Conservation (phyloP, 2,888 invertebrate species). For the Rhimphoctona megacephalus region DNA sequence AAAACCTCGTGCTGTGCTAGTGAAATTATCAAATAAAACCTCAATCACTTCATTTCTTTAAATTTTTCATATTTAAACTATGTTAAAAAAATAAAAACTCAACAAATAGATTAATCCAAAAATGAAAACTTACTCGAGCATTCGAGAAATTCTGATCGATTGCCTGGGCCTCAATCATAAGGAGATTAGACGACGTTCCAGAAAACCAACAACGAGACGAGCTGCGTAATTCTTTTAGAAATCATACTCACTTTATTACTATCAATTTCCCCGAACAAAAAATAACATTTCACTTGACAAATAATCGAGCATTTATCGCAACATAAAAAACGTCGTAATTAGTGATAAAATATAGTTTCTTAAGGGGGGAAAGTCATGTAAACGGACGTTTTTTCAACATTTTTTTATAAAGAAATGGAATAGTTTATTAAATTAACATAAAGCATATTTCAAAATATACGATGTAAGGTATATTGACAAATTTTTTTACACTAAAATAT, state of each 20-base stretch:
- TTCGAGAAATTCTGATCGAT: slow-evolving; percentile 67
- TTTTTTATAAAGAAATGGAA: no score
- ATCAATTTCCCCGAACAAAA: background rate
- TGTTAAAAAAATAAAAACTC: background rate
- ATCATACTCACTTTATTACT: background rate
- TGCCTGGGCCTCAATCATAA: slow-evolving; percentile 69
- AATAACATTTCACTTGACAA: background rate
- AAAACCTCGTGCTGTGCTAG: slow-evolving; percentile 4
- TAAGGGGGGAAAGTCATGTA: no score
- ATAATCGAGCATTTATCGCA: background rate
- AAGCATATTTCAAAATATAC: no score
- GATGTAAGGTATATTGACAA: no score
- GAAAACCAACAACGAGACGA: slow-evolving; percentile 44
- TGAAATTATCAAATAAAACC: slow-evolving; percentile 6
- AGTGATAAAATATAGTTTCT: background rate
- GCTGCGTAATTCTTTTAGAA: slow-evolving; percentile 62
- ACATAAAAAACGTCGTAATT: background rate
- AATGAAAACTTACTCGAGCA: slow-evolving; percentile 70
- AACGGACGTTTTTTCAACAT: no score
- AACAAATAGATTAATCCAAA: background rate
- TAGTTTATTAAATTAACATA: no score
- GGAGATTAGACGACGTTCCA: slow-evolving; percentile 50
- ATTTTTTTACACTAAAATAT: no score
- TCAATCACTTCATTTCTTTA: background rate
- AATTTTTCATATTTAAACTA: no score